Evolutionary conservation across 2,888 invertebrate genomes (phyloP), one percentile per base, ranked within the genome.

Genomic region (Abrostola triplasia): DNA sequence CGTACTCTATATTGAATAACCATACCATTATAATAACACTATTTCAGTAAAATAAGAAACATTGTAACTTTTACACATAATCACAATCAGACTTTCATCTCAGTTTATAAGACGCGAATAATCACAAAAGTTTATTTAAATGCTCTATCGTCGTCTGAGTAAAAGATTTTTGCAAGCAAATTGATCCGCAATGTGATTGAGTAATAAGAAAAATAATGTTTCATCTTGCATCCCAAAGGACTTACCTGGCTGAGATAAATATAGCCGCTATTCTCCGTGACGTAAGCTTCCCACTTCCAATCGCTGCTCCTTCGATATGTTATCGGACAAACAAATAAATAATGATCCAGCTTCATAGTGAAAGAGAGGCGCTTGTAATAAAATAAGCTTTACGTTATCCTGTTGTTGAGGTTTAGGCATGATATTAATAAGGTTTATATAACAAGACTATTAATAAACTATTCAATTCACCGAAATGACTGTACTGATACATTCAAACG

Each of bases 131-230:
- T 24, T 24, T 24, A 24, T 24, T 24, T 24, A 24, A 24, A 24
- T 4, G 24, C 24, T 47, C 9, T 9, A 13, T 24, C 44, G 9
- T 47, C 44, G 24, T 47, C 13, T 49, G 36, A 44, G 5, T n/a
- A 9, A 12, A 36, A 47, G 11, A 48, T 67, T 56, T 50, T 10
- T 12, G 37, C 41, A 53, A 57, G 8, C 35, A 47, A 63, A 69
- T 44, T 54, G 52, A 66, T 42, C 48, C 12, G 42, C 36, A 12
- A 41, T 49, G 51, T 66, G 49, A 67, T 58, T 57, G 50, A 53
- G 42, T 61, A 70, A 58, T 56, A 59, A 49, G 53, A 51, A 53
- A 44, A 63, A 49, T 7, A 57, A 75, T 67, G 52, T 55, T 59
- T 41, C 48, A 47, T 38, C 42, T 38, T 35, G 7, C 53, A 59